These are phyloP conservation scores for Halcyon badia DNA, from an alignment of 2,797 vertebrate genomes.

Conservation along the genomic window DNA sequence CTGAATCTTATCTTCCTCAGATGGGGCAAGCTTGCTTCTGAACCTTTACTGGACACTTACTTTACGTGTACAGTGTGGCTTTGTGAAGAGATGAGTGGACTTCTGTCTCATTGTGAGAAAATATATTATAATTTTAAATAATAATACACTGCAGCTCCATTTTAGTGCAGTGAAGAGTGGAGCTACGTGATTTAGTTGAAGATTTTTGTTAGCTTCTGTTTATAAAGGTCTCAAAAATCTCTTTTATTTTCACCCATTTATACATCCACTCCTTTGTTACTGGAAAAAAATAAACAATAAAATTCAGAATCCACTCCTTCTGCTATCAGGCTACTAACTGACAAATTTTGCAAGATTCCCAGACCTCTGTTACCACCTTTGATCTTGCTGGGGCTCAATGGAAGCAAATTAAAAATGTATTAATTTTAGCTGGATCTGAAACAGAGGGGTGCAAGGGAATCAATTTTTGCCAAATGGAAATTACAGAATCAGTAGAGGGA, in stretches of 20 bases:
- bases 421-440: conserved; percentile 34
- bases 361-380: conserved; percentile 24
- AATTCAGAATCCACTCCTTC: background rate
- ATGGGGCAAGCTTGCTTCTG: background rate
- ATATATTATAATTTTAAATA: background rate
- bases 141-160: background rate
- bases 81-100: background rate
- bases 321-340: background rate
- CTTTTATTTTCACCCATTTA: background rate
- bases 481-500: background rate
- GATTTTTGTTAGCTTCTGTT: background rate
- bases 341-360: background rate
- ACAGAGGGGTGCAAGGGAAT: background rate
- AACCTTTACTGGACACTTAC: background rate
- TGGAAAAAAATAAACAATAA: background rate
- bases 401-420: conserved; percentile 52
- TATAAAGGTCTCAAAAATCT: background rate
- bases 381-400: conserved; percentile 26
- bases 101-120: background rate
- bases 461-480: conserved; percentile 40
- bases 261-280: background rate
- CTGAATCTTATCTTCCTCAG: background rate
- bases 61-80: background rate
- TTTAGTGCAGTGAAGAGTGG: background rate
- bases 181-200: background rate